Percentiles rank a stretch among this genome's conserved stretches.
These are phyloP conservation scores for Heliconius erato DNA, from an alignment of 2,888 invertebrate genomes.

Conservation along the genomic window DNA sequence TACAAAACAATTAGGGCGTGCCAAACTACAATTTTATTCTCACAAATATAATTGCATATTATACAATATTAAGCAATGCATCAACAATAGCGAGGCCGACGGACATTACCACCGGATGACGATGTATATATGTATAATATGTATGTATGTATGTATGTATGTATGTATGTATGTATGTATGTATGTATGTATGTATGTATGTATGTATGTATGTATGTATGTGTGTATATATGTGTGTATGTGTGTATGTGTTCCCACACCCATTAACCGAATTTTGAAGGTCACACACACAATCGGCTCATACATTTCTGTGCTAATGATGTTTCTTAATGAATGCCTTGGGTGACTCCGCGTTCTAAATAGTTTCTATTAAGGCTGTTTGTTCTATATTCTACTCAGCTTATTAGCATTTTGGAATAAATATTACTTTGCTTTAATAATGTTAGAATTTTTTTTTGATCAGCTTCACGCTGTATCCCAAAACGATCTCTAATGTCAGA, in stretches of 20 bases:
- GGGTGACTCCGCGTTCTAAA: slow-evolving; percentile 1
- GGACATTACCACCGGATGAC: slow-evolving; percentile 31
- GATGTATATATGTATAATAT: slow-evolving; percentile 40
- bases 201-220: slow-evolving; percentile 10
- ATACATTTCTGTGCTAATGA: slow-evolving; percentile 43
- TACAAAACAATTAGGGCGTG: slow-evolving; percentile 24
- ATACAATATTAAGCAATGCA: slow-evolving; percentile 44
- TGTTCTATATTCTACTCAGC: background rate
- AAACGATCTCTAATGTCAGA: background rate
- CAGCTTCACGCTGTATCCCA: too few species aligned
- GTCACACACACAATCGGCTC: slow-evolving; percentile 54
- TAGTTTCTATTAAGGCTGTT: background rate
- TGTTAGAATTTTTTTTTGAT: too few species aligned
- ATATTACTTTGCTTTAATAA: background rate
- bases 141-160: slow-evolving; percentile 10
- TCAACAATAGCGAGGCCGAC: slow-evolving; percentile 46
- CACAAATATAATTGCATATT: slow-evolving; percentile 38
- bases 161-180: slow-evolving; percentile 12
- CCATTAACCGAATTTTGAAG: slow-evolving; percentile 67
- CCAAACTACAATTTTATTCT: slow-evolving; percentile 29
- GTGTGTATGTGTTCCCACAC: slow-evolving; percentile 62
- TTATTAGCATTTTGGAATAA: background rate
- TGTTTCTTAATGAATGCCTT: slow-evolving; percentile 28
- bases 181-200: slow-evolving; percentile 30
- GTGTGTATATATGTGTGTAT: slow-evolving; percentile 12